A percentile compares a stretch with the other conserved stretches of the same genome.
Conservation (phyloP, 2,888 invertebrate species). For the Allolobophora icterica region DNA sequence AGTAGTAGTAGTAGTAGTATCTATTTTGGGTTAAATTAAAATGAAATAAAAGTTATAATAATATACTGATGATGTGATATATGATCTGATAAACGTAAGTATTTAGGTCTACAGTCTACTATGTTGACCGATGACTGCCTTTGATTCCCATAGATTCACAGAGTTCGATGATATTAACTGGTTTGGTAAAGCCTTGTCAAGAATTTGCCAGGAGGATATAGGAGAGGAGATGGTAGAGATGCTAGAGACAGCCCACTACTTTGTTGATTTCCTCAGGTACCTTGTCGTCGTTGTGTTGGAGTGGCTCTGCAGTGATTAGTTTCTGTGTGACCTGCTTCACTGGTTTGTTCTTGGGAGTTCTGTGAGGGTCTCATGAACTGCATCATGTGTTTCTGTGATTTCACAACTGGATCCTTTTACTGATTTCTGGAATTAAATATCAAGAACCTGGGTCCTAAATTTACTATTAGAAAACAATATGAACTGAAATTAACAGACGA, state of each 20-base stretch:
- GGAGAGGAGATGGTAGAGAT: slow-evolving; percentile 66
- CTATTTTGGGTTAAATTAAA: background rate
- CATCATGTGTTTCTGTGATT: background rate
- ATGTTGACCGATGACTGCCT: background rate
- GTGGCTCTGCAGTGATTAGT: background rate
- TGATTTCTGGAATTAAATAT: background rate
- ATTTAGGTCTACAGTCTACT: background rate
- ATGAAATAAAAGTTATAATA: no score
- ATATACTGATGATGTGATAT: no score
- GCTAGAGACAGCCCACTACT: slow-evolving; percentile 55
- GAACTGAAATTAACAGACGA: background rate
- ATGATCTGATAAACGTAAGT: background rate
- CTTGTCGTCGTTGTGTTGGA: background rate
- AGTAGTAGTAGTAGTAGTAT: background rate
- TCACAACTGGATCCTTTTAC: background rate
- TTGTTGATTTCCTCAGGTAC: slow-evolving; percentile 79
- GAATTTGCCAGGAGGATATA: slow-evolving; percentile 70
- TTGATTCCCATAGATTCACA: slow-evolving; percentile 70
- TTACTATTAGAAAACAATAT: no score
- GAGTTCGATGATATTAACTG: slow-evolving; percentile 73
- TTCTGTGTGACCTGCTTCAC: slow-evolving; percentile 6
- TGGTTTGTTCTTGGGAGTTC: no score
- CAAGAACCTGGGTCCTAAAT: background rate
- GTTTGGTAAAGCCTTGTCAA: slow-evolving; percentile 75
- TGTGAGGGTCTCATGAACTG: background rate